Evolutionary conservation across 2,113 vertebrate genomes (phyloP), one percentile per base, ranked within the genome.

Genomic region (Pseudorhombus dupliciocellatus): DNA sequence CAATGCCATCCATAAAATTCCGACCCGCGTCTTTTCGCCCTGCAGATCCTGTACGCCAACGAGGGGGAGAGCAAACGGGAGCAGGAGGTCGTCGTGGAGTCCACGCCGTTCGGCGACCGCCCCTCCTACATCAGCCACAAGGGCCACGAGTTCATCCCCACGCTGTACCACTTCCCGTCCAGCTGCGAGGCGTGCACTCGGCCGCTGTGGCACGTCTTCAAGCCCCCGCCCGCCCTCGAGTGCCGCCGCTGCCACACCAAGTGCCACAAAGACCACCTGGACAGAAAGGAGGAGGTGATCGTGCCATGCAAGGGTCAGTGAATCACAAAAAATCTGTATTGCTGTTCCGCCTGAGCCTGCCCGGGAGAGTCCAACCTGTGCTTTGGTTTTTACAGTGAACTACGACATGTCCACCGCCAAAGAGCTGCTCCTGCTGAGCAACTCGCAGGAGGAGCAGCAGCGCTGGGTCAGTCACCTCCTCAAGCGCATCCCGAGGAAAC

Each of bases 201-300:
- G 73, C 97, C 97, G 0, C 79, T 99, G 75, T 99, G 97, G 97
- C 86, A 97, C 26, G 95, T 99, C 92, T 98, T 99, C 79, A 98
- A 96, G 77, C 97, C 97, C 21, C 97, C 97, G 51, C 93, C 96
- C 62, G 97, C 97, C 30, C 87, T 99, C 1, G 97, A 99, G 91
- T 99, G 97, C 83, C 96, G 96, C 10, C 95, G 97, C 87, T 99
- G 97, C 90, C 96, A 96, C 82, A 94, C 95, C 70, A 98, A 98
- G 81, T 98, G 95, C 92, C 97, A 99, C 86, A 98, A 97, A 87
- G 97, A 99, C 77, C 97, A 99, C 86, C 93, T 99, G 93, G 97
- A 98, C 83, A 95, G 84, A 73, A 97, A 96, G 69, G 97, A 98
- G 81, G 97, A 98, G 59, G 94, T 95, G 52, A 95, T 99, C 70